phyloP scores from a whole-genome alignment of 2,113 vertebrate species.

The crab-eating macaque (Macaca fascicularis) region DNA sequence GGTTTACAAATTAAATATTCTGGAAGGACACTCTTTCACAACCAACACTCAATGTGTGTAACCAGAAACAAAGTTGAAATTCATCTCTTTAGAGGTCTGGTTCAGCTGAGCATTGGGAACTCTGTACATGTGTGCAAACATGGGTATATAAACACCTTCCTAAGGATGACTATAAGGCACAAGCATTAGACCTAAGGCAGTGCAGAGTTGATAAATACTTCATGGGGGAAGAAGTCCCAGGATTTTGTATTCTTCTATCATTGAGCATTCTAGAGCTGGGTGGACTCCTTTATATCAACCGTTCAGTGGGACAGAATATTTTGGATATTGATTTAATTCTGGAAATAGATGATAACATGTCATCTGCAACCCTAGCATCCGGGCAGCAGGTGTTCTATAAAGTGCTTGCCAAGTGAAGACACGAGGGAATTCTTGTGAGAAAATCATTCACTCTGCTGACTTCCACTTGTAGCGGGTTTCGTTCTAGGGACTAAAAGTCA shows the following conservation, averaged over 20 bases:
- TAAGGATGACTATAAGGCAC: background rate
- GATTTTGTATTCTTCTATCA: background rate
- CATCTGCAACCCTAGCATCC: background rate
- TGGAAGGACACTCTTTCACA: background rate
- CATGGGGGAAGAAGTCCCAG: background rate
- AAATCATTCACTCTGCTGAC: background rate
- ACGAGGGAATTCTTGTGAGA: background rate
- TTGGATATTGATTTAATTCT: background rate
- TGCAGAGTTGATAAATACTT: background rate
- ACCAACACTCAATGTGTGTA: background rate
- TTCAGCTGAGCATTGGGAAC: accelerated
- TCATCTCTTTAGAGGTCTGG: background rate
- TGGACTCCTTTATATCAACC: too few relatives aligned
- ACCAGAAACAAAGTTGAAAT: background rate
- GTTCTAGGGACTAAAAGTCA: background rate
- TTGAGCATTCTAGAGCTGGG: too few relatives aligned
- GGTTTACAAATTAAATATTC: background rate
- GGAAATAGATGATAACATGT: background rate
- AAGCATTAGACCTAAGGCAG: background rate
- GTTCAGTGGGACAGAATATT: background rate
- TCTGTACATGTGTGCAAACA: too few relatives aligned
- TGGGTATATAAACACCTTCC: accelerated
- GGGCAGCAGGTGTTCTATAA: background rate
- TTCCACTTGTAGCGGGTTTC: background rate
- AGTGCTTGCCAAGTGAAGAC: background rate